These are phyloP conservation scores for Peromyscus aztecus DNA, from an alignment of 2,797 vertebrate genomes.

Conservation along the genomic window DNA sequence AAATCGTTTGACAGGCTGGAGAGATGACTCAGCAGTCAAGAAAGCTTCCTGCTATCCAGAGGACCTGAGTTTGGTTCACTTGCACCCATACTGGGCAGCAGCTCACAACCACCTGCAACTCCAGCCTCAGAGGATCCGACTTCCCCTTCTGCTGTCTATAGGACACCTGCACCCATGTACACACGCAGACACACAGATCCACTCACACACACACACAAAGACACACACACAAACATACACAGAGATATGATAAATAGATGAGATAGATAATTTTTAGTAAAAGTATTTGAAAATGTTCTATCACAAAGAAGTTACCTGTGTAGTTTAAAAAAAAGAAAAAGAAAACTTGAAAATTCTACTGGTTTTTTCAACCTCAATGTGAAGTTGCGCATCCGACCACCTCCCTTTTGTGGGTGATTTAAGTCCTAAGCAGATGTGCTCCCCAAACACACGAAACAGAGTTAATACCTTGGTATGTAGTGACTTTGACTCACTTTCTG, in stretches of 20 bases:
- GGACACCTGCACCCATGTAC: not conserved
- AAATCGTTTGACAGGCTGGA: not conserved
- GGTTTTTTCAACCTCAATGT: slow-evolving; percentile 74
- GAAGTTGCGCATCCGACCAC: slow-evolving; percentile 84
- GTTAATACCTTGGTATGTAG: not conserved
- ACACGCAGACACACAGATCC: not conserved
- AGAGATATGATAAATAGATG: not conserved
- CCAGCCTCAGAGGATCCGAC: not conserved
- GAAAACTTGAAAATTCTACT: not conserved
- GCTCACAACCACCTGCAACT: not conserved
- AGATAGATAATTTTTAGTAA: not conserved
- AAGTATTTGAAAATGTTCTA: not conserved
- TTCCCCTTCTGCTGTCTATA: not conserved
- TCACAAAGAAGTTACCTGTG: not conserved
- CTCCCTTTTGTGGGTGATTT: slow-evolving; percentile 80
- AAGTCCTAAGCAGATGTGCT: not conserved
- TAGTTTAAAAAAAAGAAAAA: not conserved
- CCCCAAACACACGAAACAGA: not conserved
- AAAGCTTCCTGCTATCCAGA: not conserved
- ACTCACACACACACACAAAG: not conserved
- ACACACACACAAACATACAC: not conserved
- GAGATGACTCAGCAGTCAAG: not conserved
- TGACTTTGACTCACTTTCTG: not conserved
- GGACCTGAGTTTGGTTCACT: not conserved
- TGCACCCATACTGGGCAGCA: not conserved